Conservation (phyloP, 2,888 invertebrate species). For the Eupithecia insigniata region DNA sequence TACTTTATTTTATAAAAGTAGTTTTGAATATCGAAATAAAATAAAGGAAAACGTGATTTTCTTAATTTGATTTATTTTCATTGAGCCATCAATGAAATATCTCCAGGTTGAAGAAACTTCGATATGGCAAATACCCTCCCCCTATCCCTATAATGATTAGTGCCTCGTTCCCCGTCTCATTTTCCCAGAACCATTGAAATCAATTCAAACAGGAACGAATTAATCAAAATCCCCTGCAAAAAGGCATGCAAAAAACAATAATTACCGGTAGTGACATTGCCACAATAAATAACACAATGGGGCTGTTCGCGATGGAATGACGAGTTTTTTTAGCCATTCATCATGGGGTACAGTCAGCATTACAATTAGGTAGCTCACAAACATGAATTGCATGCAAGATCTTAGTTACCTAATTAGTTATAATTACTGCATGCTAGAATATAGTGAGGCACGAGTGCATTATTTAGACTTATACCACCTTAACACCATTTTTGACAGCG, state of each 20-base stretch:
- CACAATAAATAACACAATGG: conserved; percentile 66
- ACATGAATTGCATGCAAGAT: not conserved
- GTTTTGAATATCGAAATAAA: not conserved
- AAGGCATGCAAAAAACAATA: conserved; percentile 49
- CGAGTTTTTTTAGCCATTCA: conserved; percentile 58
- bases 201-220: conserved; percentile 40
- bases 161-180: not conserved
- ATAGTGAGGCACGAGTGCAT: no score
- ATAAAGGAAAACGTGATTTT: not conserved
- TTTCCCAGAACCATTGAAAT: conserved; percentile 21
- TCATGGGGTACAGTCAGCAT: conserved; percentile 37
- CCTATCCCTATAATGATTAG: not conserved
- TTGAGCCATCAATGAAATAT: not conserved
- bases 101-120: not conserved
- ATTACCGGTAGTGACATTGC: conserved; percentile 56
- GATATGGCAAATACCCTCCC: not conserved
- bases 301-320: conserved; percentile 54
- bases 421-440: no score
- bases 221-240: conserved; percentile 42
- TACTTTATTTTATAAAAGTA: not conserved
- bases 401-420: no score
- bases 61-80: not conserved
- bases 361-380: not conserved
- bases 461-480: no score
- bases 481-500: no score